These are phyloP conservation scores for Caenorhabditis uteleia DNA, from an alignment of 2,888 invertebrate genomes.

Conservation along the genomic window DNA sequence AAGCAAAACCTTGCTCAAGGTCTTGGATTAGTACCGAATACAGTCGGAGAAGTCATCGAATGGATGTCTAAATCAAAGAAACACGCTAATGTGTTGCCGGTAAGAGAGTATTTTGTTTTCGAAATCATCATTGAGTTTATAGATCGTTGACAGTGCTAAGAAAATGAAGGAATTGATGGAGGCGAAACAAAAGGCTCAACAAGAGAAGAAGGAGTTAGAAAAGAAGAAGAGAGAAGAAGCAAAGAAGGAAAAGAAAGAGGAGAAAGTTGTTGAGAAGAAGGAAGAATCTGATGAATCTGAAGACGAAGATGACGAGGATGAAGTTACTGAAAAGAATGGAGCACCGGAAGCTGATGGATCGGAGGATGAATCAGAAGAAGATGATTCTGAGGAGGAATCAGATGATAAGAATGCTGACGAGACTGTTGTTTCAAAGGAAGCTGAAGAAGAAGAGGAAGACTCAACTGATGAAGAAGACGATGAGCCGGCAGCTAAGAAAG, in stretches of 20 bases:
- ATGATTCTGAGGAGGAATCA: too few relatives aligned
- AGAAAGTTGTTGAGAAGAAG: slow-evolving; percentile 8
- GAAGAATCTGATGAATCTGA: slow-evolving; percentile 13
- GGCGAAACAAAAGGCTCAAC: not conserved
- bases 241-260: slow-evolving; percentile 11
- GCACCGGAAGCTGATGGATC: slow-evolving; percentile 1
- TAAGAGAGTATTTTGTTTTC: not conserved
- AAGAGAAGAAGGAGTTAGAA: slow-evolving; percentile 13
- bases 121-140: too few relatives aligned
- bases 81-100: slow-evolving; percentile 31
- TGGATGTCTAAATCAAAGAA: slow-evolving; percentile 33
- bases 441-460: slow-evolving; percentile 12
- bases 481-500: slow-evolving; percentile 17
- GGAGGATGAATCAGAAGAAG: slow-evolving; percentile 13
- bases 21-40: slow-evolving; percentile 46
- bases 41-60: slow-evolving; percentile 48
- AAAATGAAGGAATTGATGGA: not conserved
- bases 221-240: not conserved
- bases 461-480: slow-evolving; percentile 10
- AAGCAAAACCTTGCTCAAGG: slow-evolving; percentile 49
- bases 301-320: slow-evolving; percentile 5
- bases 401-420: slow-evolving; percentile 8
- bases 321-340: slow-evolving; percentile 11
- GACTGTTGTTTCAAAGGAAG: slow-evolving; percentile 8
- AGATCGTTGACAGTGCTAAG: not conserved